Percentiles rank a stretch among this genome's conserved stretches.
Evolutionary conservation across 30 jellyfish, hydroid and myxozoan genomes (phyloP).

Genomic region (Cassiopea xamachana): DNA sequence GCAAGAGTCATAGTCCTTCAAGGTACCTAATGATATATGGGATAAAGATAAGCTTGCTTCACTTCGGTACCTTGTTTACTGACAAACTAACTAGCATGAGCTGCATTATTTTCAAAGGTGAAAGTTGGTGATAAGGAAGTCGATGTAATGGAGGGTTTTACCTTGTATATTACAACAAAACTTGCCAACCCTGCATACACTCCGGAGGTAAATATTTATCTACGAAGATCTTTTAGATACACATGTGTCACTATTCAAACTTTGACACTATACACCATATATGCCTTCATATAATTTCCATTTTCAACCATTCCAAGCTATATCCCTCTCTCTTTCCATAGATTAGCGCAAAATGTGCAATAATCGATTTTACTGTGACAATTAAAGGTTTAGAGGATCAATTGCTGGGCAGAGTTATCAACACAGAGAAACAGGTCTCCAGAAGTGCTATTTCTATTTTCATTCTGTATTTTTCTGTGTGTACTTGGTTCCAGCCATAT

Average conservation of each 20-base stretch:
- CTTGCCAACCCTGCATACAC: conserved; percentile 96
- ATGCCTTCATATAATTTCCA: too few species aligned
- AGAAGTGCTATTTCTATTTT: not conserved
- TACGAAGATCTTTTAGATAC: too few species aligned
- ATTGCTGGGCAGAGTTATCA: conserved; percentile 94
- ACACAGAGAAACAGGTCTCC: conserved; percentile 91
- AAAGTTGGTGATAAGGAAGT: conserved; percentile 97
- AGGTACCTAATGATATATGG: not conserved
- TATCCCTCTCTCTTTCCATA: not conserved
- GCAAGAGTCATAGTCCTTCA: too few species aligned
- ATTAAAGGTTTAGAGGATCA: conserved; percentile 95
- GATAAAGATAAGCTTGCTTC: too few species aligned
- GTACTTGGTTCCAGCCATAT: not conserved
- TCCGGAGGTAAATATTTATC: conserved; percentile 77
- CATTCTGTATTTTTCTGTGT: not conserved
- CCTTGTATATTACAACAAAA: conserved; percentile 89
- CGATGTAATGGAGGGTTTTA: conserved; percentile 93
- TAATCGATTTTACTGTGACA: conserved; percentile 93
- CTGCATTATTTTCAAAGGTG: conserved; percentile 46
- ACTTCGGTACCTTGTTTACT: not conserved
- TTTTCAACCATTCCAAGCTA: too few species aligned
- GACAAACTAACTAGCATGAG: not conserved
- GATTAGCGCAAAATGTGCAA: conserved; percentile 95
- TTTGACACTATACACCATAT: too few species aligned
- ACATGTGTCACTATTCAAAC: too few species aligned